These are phyloP conservation scores for Pocillopora grandis DNA, from an alignment of 92 coral and sea anemone genomes.

Conservation along the genomic window DNA sequence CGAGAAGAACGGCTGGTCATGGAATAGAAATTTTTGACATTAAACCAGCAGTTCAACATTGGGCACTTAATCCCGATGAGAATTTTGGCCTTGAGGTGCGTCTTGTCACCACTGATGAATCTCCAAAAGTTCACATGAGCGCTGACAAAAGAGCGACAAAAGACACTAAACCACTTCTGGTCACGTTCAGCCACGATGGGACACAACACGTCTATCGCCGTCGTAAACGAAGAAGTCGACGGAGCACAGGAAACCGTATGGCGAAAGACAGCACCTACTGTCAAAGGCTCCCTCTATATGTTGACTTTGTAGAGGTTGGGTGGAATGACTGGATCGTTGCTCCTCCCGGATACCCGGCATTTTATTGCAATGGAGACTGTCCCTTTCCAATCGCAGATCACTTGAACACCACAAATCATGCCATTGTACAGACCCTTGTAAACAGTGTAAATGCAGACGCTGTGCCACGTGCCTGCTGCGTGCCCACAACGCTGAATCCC, in stretches of 20 bases:
- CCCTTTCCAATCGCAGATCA: constrained; percentile 78
- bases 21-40: constrained; percentile 90
- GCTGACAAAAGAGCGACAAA: constrained; percentile 53
- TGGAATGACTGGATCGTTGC: constrained; percentile 99
- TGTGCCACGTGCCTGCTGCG: constrained; percentile 91
- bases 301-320: constrained; percentile 79
- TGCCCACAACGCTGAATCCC: constrained; percentile 82
- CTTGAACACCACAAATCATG: constrained; percentile 93
- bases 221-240: constrained; percentile 72
- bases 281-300: constrained; percentile 78
- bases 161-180: constrained; percentile 80
- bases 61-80: constrained; percentile 71
- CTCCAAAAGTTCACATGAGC: constrained; percentile 33
- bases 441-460: constrained; percentile 66
- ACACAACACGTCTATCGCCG: constrained; percentile 66
- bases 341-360: constrained; percentile 85
- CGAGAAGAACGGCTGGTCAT: constrained; percentile 57
- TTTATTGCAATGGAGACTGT: constrained; percentile 83
- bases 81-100: constrained; percentile 80
- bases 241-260: constrained; percentile 32
- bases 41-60: constrained; percentile 75
- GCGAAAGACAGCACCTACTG: constrained; percentile 54
- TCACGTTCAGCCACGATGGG: constrained; percentile 85
- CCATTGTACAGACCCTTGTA: constrained; percentile 93
- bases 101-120: constrained; percentile 31